Percentiles rank a stretch among this genome's conserved stretches.
Evolutionary conservation across 2,888 invertebrate genomes (phyloP).

Genomic region (Adela reaumurella): DNA sequence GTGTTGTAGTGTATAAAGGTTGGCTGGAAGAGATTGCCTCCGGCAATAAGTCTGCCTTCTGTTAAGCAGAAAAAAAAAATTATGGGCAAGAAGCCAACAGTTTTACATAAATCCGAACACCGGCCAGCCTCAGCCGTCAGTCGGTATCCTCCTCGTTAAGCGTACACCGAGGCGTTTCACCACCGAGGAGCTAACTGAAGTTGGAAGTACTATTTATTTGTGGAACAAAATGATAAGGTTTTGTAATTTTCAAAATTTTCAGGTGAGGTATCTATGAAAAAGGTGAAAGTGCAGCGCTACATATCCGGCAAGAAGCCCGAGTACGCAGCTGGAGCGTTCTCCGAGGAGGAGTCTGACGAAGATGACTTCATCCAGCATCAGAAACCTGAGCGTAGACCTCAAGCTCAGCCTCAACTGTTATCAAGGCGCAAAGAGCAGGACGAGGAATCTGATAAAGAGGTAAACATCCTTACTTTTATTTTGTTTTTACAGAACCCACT

Average conservation of each 20-base stretch:
- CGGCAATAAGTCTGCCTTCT: too few relatives aligned
- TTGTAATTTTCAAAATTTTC: constrained; percentile 17
- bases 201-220: constrained; percentile 1
- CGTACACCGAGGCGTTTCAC: too few relatives aligned
- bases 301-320: constrained; percentile 97
- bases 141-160: too few relatives aligned
- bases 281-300: constrained; percentile 97
- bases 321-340: constrained; percentile 83
- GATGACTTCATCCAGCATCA: constrained; percentile 78
- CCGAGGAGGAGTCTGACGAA: constrained; percentile 84
- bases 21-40: too few relatives aligned
- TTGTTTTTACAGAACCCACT: too few relatives aligned
- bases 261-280: constrained; percentile 98
- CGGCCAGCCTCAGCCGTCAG: too few relatives aligned
- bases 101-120: too few relatives aligned
- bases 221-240: neutral
- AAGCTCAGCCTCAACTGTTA: constrained; percentile 29
- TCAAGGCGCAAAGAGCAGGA: constrained; percentile 30
- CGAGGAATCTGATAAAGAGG: constrained; percentile 42
- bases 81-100: too few relatives aligned
- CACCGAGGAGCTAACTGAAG: neutral
- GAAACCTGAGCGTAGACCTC: constrained; percentile 38
- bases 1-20: too few relatives aligned
- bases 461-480: too few relatives aligned
- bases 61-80: too few relatives aligned